phyloP scores from a whole-genome alignment of 2,797 vertebrate genomes.

The Heteromormyrus szaboi region DNA sequence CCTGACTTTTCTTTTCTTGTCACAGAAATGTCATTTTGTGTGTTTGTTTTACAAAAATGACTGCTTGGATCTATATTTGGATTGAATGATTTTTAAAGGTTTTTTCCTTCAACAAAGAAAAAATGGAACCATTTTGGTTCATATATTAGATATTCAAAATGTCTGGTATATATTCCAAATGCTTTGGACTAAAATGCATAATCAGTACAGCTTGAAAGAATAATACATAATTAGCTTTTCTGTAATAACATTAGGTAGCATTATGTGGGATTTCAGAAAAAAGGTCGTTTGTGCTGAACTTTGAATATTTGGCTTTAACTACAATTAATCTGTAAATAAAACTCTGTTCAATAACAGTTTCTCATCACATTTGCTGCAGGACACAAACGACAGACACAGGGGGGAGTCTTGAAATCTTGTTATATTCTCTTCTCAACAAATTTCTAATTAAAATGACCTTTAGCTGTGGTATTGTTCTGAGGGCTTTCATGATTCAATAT shows the following conservation, averaged over 20 bases:
- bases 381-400: not conserved
- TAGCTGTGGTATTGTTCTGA: not conserved
- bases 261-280: not conserved
- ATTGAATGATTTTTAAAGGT: not conserved
- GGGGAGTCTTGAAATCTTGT: not conserved
- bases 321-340: not conserved
- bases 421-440: not conserved
- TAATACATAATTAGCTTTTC: not conserved
- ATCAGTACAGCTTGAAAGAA: not conserved
- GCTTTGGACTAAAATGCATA: not conserved
- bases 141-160: not conserved
- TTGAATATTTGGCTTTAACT: not conserved
- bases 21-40: constrained; percentile 4
- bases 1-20: not conserved
- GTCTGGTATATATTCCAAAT: no score
- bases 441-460: not conserved
- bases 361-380: not conserved
- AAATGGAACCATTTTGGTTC: not conserved
- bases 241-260: not conserved
- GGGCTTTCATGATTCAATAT: not conserved
- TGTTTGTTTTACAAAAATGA: constrained; percentile 14
- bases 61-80: constrained; percentile 1
- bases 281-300: not conserved
- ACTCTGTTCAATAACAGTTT: not conserved
- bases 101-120: not conserved